Evolutionary conservation across 2,113 vertebrate genomes (phyloP).

Genomic region (Ophiodon elongatus): DNA sequence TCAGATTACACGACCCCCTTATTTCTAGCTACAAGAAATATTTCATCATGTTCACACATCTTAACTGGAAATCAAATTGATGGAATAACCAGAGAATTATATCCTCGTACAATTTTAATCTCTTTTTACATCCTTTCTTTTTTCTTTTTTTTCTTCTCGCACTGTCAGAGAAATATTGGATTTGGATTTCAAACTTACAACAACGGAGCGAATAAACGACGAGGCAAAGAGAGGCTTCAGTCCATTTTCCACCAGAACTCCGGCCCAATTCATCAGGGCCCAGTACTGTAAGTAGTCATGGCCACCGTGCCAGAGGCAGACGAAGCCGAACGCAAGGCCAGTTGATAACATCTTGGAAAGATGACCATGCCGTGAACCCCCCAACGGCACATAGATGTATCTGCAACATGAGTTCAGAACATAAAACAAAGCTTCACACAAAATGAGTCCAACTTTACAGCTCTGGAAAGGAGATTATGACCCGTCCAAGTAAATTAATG

Average conservation of each 20-base stretch:
- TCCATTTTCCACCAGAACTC: slow-evolving; percentile 88
- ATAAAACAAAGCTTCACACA: not conserved
- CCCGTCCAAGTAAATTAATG: not conserved
- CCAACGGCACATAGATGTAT: slow-evolving; percentile 95
- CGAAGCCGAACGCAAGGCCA: slow-evolving; percentile 91
- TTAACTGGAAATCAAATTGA: slow-evolving; percentile 18
- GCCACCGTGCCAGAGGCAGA: slow-evolving; percentile 96
- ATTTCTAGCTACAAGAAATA: slow-evolving; percentile 35
- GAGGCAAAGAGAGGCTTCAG: slow-evolving; percentile 82
- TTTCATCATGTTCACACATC: slow-evolving; percentile 30
- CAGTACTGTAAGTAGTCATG: slow-evolving; percentile 93
- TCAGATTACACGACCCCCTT: slow-evolving; percentile 31
- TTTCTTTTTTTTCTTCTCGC: not conserved
- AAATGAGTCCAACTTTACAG: not conserved
- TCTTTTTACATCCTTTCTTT: not conserved
- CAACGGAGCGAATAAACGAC: slow-evolving; percentile 74
- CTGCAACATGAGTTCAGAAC: slow-evolving; percentile 74
- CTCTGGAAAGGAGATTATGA: not conserved
- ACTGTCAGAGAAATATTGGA: not conserved
- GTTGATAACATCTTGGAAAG: slow-evolving; percentile 88
- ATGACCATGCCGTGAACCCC: slow-evolving; percentile 89
- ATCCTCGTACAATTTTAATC: not conserved
- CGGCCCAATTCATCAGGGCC: slow-evolving; percentile 94
- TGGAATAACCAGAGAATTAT: not conserved
- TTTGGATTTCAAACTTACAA: slow-evolving; percentile 85